Evolutionary conservation across 2,113 vertebrate genomes (phyloP).

Genomic region (Rostratula benghalensis): DNA sequence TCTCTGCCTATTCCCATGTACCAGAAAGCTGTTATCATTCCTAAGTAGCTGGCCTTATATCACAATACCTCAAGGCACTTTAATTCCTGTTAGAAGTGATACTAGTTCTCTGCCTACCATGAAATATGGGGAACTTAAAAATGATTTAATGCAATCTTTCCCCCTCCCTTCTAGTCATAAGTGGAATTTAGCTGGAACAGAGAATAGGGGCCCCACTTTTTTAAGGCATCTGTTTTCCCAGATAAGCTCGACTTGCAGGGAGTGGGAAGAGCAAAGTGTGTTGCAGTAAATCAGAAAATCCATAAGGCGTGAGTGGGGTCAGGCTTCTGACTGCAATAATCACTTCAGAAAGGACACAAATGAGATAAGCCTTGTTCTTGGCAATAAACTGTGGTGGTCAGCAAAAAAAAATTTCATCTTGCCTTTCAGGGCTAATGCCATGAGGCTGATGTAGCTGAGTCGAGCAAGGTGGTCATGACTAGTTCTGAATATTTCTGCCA

Average conservation of each 20-base stretch:
- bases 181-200: conserved; percentile 15
- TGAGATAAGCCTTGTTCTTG: neutral
- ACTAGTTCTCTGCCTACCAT: neutral
- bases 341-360: neutral
- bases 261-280: neutral
- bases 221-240: neutral
- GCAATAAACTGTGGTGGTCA: neutral
- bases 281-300: conserved; percentile 6
- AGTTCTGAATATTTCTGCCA: neutral
- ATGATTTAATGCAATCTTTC: neutral
- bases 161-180: neutral
- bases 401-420: neutral
- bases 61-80: neutral
- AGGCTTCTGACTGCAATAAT: neutral
- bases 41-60: neutral
- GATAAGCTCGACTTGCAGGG: neutral
- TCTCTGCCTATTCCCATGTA: neutral
- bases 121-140: neutral
- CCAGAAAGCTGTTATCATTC: neutral
- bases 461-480: neutral
- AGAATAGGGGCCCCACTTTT: neutral
- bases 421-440: neutral
- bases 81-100: neutral
- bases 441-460: neutral
- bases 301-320: neutral